Evolutionary conservation across 2,888 invertebrate genomes (phyloP).

Genomic region (Dryadula phaetusa): DNA sequence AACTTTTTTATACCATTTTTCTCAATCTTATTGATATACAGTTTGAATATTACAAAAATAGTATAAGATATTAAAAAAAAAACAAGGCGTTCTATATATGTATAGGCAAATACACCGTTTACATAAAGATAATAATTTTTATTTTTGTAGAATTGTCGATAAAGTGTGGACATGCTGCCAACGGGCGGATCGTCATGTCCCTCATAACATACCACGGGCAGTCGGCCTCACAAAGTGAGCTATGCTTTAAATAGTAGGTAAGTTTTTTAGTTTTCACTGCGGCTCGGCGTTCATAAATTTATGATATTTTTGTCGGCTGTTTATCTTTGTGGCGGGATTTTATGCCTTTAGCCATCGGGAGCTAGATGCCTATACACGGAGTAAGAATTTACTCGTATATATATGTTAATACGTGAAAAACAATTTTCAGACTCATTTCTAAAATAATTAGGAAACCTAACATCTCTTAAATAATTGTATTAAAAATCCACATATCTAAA

Average conservation of each 20-base stretch:
- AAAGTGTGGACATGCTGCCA: background rate
- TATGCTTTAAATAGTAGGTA: constrained; percentile 72
- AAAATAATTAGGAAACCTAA: too few relatives aligned
- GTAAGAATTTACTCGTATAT: constrained; percentile 14
- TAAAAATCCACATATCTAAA: too few relatives aligned
- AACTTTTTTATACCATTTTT: too few relatives aligned
- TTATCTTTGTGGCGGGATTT: constrained; percentile 58
- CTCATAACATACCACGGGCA: constrained; percentile 18
- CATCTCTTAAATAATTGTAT: too few relatives aligned
- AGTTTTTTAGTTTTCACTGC: constrained; percentile 77
- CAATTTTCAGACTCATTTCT: too few relatives aligned
- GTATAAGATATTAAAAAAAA: too few relatives aligned
- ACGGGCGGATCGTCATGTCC: constrained; percentile 25
- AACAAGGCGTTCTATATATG: too few relatives aligned
- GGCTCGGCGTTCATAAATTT: constrained; percentile 62
- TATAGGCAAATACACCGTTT: too few relatives aligned
- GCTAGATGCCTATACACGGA: constrained; percentile 35
- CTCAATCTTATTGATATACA: too few relatives aligned
- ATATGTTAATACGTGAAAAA: background rate
- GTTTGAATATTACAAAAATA: too few relatives aligned
- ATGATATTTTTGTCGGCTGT: constrained; percentile 74
- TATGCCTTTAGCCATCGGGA: constrained; percentile 45
- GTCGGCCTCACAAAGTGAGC: constrained; percentile 69
- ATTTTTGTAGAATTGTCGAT: background rate
- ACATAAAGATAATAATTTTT: background rate